Evolutionary conservation across 2,797 vertebrate species (phyloP), one percentile per base, ranked within the genome.

Genomic region (Phaenicophaeus curvirostris): DNA sequence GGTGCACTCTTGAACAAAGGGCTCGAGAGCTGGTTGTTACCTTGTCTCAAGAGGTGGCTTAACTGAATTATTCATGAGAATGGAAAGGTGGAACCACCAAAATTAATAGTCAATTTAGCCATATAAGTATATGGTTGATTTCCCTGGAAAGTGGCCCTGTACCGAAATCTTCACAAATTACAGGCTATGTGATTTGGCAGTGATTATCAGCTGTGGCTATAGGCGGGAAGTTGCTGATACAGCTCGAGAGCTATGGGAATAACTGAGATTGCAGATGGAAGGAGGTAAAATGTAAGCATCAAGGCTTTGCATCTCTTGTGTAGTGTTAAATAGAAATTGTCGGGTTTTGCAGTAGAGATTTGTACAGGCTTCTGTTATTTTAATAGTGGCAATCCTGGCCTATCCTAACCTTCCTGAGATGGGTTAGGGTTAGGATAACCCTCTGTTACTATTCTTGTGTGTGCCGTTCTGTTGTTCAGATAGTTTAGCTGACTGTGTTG

Each of bases 1-100:
- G 53, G 66, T 95, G 81, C 59, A 94, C 44, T 67, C 71, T 33
- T 25, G 66, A 92, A 95, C 66, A 81, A 94, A 83, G 88, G 89
- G 35, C 33, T 93, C 6, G 33, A 42, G 33, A 74, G n/a, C 71
- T 92, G 50, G 58, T 69, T 68, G 25, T 53, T 78, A 76, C 77
- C 31, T 59, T 77, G 30, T 93, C 68, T 93, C 65, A 65, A 85
- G 62, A 78, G 46, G 55, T 81, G 62, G 12, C 30, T 80, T 84
- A 61, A 77, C 35, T 76, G 77, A 89, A 57, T 89, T 94, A 66
- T 90, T 95, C 9, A 74, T 68, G 50, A 48, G 57, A 50, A 90
- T 9, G 51, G 9, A 50, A 95, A 76, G 69, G 31, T 37, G 39
- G 44, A 39, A 30, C 37, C 37, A 59, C 31, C 31, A 54, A 61